Evolutionary conservation across 2,797 vertebrate genomes (phyloP), one percentile per base, ranked within the genome.

Genomic region (Etheostoma perlongum): DNA sequence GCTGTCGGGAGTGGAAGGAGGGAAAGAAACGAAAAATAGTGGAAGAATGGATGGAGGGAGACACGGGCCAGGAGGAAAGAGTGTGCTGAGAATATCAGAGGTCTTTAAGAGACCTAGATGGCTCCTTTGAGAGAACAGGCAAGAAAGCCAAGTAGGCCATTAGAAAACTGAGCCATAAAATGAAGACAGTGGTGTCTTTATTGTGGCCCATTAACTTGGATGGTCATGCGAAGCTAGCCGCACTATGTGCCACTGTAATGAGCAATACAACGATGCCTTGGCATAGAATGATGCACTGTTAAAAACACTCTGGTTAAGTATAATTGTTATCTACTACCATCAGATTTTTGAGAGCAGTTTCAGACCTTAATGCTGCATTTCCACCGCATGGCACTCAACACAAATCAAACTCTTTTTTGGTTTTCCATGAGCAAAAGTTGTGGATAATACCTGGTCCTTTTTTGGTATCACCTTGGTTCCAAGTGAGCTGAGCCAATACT

Each of bases 131-230:
- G 93, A 87, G 89, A 83, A 68, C 81, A 78, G 83, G 85, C 87
- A 92, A 89, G 91, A 88, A 89, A 93, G 90, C 93, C 93, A 94
- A 94, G 91, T 93, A 91, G 91, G 92, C 92, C 92, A 93, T 93
- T 93, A 93, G 92, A 92, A 94, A 92, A 89, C 83, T 74, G 83
- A 91, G 91, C 91, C 89, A 94, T 93, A 92, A 94, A 94, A 93
- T 87, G 91, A 90, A 94, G 85, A 93, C 90, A 90, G 84, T 91
- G 88, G 88, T 93, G 89, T 93, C 92, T 92, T 94, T 93, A 93
- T 93, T 91, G 91, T 93, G 92, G 91, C 86, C 91, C 92, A 93
- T 94, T 94, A 94, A 90, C 91, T 92, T 61, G 44, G 87, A 93
- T 90, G 86, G 87, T 93, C 91, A 91, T 92, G 87, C 75, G n/a